phyloP scores from a whole-genome alignment of 1,140 invertebrate genomes.

The Rhopalosiphum padi region DNA sequence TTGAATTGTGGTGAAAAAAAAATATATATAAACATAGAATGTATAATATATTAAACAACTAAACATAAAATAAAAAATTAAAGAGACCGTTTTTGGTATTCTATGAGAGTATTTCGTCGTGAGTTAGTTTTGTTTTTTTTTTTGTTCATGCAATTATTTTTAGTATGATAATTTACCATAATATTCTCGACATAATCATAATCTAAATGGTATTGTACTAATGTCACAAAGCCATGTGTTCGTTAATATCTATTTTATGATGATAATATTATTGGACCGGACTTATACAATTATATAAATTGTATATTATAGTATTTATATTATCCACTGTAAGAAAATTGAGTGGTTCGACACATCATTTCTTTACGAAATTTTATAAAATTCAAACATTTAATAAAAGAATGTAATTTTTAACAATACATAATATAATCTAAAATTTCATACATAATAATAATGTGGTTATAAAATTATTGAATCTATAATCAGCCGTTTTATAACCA shows the following conservation, averaged over 20 bases:
- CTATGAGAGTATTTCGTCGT: background rate
- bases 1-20: slow-evolving; percentile 14
- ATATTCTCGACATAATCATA: background rate
- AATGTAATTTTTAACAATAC: background rate
- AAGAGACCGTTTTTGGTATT: background rate
- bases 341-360: background rate
- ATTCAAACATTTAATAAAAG: background rate
- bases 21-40: slow-evolving; percentile 15
- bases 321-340: background rate
- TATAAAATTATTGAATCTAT: too few species aligned
- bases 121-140: background rate
- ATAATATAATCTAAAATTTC: too few species aligned
- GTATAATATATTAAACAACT: slow-evolving; percentile 6
- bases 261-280: background rate
- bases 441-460: too few species aligned
- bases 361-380: background rate
- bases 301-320: background rate
- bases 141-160: background rate
- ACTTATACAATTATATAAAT: background rate
- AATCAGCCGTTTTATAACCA: background rate
- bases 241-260: background rate
- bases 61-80: slow-evolving; percentile 29
- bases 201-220: background rate
- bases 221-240: background rate
- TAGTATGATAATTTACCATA: background rate